These are phyloP conservation scores for Bostrychus sinensis DNA, from an alignment of 2,113 vertebrate genomes.

Conservation along the genomic window DNA sequence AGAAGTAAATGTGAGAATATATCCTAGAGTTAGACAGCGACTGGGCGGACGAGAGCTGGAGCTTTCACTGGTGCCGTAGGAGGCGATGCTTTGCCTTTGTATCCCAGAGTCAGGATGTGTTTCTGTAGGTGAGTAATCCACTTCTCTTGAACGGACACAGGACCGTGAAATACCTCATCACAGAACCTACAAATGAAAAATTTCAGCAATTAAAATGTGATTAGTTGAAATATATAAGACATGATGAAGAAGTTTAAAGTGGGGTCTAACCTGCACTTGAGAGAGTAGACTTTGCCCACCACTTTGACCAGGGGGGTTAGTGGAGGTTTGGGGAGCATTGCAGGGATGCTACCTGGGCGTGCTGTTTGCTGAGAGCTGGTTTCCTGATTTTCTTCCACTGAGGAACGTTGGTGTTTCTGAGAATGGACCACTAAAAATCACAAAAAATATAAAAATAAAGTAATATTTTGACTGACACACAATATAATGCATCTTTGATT, in stretches of 20 bases:
- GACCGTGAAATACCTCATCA: slow-evolving; percentile 91
- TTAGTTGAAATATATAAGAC: no score
- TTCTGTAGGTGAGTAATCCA: slow-evolving; percentile 94
- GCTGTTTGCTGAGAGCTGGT: slow-evolving; percentile 78
- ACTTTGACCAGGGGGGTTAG: slow-evolving; percentile 90
- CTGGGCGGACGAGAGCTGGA: slow-evolving; percentile 54
- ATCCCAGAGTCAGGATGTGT: slow-evolving; percentile 92
- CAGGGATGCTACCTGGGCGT: slow-evolving; percentile 86
- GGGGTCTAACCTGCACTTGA: slow-evolving; percentile 89
- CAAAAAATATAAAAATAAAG: neutral
- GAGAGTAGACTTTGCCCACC: slow-evolving; percentile 91
- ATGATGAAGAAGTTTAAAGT: neutral
- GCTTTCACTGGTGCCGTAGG: slow-evolving; percentile 45
- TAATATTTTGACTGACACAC: neutral
- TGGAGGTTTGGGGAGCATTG: slow-evolving; percentile 89
- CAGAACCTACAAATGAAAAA: slow-evolving; percentile 85
- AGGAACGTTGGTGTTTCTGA: slow-evolving; percentile 64
- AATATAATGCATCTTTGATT: neutral
- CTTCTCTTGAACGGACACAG: slow-evolving; percentile 91
- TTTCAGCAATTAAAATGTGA: neutral
- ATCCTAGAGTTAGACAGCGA: slow-evolving; percentile 38
- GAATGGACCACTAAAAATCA: slow-evolving; percentile 80
- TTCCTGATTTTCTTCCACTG: slow-evolving; percentile 67
- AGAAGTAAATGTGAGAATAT: neutral
- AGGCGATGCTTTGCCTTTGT: slow-evolving; percentile 83